phyloP scores from a whole-genome alignment of 2,888 invertebrate species.

The Cephus sareptanus region DNA sequence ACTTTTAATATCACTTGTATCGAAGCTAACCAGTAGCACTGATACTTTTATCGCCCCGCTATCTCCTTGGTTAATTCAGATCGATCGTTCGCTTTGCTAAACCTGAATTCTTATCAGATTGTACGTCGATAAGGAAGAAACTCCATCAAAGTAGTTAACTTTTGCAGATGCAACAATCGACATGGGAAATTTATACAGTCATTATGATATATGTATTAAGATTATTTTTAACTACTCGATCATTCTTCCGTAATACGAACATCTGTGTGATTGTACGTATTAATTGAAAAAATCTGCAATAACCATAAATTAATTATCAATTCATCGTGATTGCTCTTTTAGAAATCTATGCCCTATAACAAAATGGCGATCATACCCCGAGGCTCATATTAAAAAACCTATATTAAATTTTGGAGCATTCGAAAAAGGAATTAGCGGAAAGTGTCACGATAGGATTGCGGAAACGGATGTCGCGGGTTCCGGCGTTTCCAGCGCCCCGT shows the following conservation, averaged over 20 bases:
- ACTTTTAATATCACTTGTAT: neutral
- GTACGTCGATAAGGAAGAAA: neutral
- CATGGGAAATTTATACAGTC: neutral
- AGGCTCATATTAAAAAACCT: neutral
- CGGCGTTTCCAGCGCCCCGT: neutral
- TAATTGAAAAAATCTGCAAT: neutral
- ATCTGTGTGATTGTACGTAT: neutral
- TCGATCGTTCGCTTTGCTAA: neutral
- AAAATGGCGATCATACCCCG: neutral
- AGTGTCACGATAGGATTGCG: neutral
- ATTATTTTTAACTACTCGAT: neutral
- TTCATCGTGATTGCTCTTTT: neutral
- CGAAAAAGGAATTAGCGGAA: neutral
- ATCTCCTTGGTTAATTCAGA: neutral
- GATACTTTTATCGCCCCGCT: neutral
- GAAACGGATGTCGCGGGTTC: slow-evolving; percentile 1
- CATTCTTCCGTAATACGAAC: neutral
- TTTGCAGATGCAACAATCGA: neutral
- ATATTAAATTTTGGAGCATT: neutral
- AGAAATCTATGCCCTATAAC: neutral
- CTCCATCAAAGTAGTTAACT: neutral
- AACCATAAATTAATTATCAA: neutral
- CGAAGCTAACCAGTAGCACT: neutral
- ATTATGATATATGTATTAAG: neutral
- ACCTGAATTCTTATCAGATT: neutral